Percentiles rank a stretch among this genome's conserved stretches.
These are phyloP conservation scores for Myiopsitta monachus DNA, from an alignment of 2,113 vertebrate genomes.

Conservation along the genomic window DNA sequence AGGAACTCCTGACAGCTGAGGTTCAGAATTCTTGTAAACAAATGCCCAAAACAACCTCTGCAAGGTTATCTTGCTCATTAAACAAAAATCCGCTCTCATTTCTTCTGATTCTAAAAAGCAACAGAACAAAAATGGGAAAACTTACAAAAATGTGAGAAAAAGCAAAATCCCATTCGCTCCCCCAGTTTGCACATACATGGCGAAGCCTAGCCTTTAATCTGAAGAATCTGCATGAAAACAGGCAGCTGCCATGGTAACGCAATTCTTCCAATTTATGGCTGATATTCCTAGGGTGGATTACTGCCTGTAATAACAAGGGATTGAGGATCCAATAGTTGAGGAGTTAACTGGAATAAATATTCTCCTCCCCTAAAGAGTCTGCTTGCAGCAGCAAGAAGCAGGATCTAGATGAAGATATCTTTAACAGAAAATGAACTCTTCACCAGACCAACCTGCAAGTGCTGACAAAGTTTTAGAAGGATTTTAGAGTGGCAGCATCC, in stretches of 20 bases:
- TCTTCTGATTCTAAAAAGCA: background rate
- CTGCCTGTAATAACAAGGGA: background rate
- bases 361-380: background rate
- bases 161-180: background rate
- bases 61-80: background rate
- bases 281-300: conserved; percentile 7
- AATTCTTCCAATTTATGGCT: conserved; percentile 3
- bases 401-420: background rate
- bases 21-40: background rate
- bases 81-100: background rate
- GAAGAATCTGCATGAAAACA: conserved; percentile 9
- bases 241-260: background rate
- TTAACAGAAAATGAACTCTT: background rate
- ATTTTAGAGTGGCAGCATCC: background rate
- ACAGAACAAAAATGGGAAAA: background rate
- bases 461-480: background rate
- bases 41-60: background rate
- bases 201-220: background rate
- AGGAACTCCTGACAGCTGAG: background rate
- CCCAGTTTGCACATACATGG: background rate
- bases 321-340: background rate
- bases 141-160: background rate
- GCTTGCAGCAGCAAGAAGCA: background rate
- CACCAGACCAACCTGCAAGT: background rate
- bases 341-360: conserved; percentile 3